These are phyloP conservation scores for Atopsyche davidsoni DNA, from an alignment of 1,140 invertebrate genomes.

Conservation along the genomic window DNA sequence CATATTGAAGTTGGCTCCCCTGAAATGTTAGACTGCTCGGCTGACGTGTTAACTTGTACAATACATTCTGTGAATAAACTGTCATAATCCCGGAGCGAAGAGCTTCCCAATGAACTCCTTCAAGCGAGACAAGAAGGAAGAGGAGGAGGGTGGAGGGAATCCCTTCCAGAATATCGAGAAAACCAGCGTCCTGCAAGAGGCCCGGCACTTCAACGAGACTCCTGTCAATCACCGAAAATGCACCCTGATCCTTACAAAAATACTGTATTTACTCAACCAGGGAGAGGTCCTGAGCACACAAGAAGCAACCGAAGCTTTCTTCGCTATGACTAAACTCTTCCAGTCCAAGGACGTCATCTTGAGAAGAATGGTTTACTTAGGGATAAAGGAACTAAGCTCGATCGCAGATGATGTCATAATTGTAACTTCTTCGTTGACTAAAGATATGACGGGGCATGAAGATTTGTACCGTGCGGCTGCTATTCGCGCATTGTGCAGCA, in stretches of 20 bases:
- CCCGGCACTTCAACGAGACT: conserved; percentile 94
- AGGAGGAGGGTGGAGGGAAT: conserved; percentile 59
- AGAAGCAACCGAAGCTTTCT: conserved; percentile 98
- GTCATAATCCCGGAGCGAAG: conserved; percentile 5
- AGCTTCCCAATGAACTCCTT: conserved; percentile 16
- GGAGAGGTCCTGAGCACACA: conserved; percentile 86
- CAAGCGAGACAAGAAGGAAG: conserved; percentile 29
- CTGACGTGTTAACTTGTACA: conserved; percentile 21
- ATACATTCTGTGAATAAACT: conserved; percentile 10
- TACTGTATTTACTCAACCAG: conserved; percentile 92
- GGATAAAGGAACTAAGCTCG: conserved; percentile 93
- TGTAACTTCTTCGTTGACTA: conserved; percentile 94
- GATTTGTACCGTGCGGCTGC: conserved; percentile 90
- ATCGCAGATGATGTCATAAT: conserved; percentile 99
- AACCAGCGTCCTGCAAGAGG: conserved; percentile 93
- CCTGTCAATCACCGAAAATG: conserved; percentile 97
- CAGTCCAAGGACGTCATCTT: conserved; percentile 95
- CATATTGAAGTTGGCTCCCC: conserved; percentile 9
- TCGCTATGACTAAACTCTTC: conserved; percentile 98
- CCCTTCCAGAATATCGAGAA: conserved; percentile 93
- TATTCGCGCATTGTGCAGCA: conserved; percentile 93
- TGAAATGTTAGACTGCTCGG: conserved; percentile 16
- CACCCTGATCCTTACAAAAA: conserved; percentile 91
- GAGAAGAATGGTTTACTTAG: conserved; percentile 91
- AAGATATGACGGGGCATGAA: conserved; percentile 99